These are phyloP conservation scores for Crotalus tigris DNA, from an alignment of 2,113 vertebrate genomes.

Conservation along the genomic window DNA sequence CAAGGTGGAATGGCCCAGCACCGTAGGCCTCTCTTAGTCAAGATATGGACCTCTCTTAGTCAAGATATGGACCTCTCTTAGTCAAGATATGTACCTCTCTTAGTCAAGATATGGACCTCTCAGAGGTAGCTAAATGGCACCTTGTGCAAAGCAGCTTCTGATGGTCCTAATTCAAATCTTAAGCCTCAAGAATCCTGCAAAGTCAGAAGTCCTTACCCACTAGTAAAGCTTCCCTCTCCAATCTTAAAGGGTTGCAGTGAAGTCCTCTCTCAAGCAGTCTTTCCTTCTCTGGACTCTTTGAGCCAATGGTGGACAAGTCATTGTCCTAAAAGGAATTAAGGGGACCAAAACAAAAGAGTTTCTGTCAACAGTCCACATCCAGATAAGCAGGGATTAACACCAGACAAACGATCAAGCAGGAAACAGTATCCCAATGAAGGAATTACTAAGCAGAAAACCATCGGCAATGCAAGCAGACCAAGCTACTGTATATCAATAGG, in stretches of 20 bases:
- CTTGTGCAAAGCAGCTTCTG: neutral
- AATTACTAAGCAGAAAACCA: neutral
- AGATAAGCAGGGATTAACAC: neutral
- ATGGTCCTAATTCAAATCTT: neutral
- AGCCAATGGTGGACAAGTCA: constrained; percentile 70
- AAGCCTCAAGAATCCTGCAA: neutral
- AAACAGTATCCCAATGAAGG: neutral
- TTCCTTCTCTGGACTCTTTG: constrained; percentile 87
- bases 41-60: neutral
- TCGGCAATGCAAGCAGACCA: neutral
- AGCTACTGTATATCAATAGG: neutral
- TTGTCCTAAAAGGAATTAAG: constrained; percentile 63
- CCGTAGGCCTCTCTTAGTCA: neutral
- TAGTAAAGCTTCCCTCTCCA: constrained; percentile 87
- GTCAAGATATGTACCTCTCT: neutral
- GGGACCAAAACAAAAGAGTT: neutral
- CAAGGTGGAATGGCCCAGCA: neutral
- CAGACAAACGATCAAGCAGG: neutral
- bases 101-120: neutral
- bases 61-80: no score
- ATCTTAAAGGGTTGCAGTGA: constrained; percentile 81
- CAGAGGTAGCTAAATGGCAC: neutral
- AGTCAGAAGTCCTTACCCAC: constrained; percentile 77
- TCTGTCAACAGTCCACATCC: neutral
- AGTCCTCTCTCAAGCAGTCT: constrained; percentile 74